These are phyloP conservation scores for Epizoanthus ramosus DNA, from an alignment of 92 coral and sea anemone species.

Conservation along the genomic window DNA sequence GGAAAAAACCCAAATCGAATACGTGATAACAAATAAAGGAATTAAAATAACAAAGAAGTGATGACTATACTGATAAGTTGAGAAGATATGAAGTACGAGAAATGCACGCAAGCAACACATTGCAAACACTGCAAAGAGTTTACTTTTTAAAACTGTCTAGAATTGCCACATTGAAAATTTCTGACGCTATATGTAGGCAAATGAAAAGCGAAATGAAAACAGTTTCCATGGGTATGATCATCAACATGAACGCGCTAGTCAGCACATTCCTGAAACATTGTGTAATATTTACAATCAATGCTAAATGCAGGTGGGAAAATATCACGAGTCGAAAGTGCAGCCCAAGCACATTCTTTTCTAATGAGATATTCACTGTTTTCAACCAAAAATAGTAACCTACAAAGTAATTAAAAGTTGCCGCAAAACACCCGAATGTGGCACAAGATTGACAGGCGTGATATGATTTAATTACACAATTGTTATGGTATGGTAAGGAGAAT, in stretches of 20 bases:
- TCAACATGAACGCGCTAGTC: neutral
- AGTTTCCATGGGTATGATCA: too few species aligned
- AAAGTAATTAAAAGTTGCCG: neutral
- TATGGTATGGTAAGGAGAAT: neutral
- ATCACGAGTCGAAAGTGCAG: conserved; percentile 11
- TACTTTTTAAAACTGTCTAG: neutral
- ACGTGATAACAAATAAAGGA: neutral
- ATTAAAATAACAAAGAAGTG: neutral
- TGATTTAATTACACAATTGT: neutral
- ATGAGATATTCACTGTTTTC: neutral
- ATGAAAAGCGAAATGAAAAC: neutral
- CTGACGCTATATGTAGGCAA: neutral
- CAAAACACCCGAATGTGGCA: neutral
- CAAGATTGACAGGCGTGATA: neutral
- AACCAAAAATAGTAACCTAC: conserved; percentile 25
- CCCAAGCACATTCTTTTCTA: conserved; percentile 23
- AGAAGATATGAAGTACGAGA: neutral
- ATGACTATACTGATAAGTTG: neutral
- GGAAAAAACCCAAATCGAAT: neutral
- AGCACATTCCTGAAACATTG: neutral
- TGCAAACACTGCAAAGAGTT: neutral
- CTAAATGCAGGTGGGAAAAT: neutral
- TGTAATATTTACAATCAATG: neutral
- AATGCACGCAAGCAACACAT: neutral
- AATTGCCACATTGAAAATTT: neutral